Evolutionary conservation across 2,113 vertebrate genomes (phyloP), one percentile per base, ranked within the genome.

Genomic region (Hippocampus comes): DNA sequence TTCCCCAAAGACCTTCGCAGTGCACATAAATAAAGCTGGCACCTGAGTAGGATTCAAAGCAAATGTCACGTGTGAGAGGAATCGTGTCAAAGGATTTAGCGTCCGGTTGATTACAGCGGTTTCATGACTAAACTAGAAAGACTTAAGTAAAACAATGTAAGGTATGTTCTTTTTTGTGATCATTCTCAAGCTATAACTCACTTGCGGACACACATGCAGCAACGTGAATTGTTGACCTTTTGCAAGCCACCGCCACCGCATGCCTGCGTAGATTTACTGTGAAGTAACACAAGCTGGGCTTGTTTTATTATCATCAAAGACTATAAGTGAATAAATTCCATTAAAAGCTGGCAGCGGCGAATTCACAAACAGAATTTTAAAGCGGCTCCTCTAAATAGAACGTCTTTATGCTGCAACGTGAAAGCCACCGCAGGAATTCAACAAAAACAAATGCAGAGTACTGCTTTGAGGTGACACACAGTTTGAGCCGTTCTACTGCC

Each of bases 31-130:
- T 42, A 48, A 25, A 66, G 42, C 42, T 7, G 15, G n/a, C 41
- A 66, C 63, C 41, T 48, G 63, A 25, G 38, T 48, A 12, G 63
- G 42, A 66, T 46, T 66, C 42, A 43, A 65, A 65, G 63, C 12
- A 65, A 66, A 66, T 66, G 63, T 66, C 63, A 66, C 63, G 25
- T 43, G 38, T 43, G 63, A 64, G 63, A 15, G 11, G 38, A 64
- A 43, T 66, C 46, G n/a, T 1, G 42, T 6, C 42, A 66, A 48
- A 66, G 43, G n/a, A 46, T 15, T 66, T 42, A 46, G n/a, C 41
- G 12, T 65, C 27, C 7, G 57, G 12, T 27, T 41, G 30, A 63
- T 41, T 41, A 63, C 18, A 20, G 8, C 41, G 15, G 43, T 43
- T 14, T 65, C 41, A n/a, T 15, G 42, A 65, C 41, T 46, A 43